Evolutionary conservation across 2,888 invertebrate species (phyloP), one percentile per base, ranked within the genome.

Genomic region (Neocrepidodera transversa): DNA sequence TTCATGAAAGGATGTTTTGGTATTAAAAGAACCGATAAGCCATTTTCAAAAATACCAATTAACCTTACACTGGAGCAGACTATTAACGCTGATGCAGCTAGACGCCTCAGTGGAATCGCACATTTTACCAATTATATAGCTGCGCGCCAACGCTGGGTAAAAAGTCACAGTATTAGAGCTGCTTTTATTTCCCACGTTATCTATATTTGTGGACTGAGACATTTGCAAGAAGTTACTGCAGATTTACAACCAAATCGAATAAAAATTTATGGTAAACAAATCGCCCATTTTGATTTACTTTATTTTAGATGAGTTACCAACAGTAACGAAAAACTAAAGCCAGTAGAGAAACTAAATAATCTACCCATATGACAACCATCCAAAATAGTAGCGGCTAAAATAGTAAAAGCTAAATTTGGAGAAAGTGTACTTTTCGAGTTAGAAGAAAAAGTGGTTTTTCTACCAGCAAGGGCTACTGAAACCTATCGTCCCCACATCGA

Each of bases 51-150:
- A 50, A 53, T 62, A n/a, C 55, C 55, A 3, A 35, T 55, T 3
- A 48, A 55, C 23, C 32, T 32, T 26, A 49, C 56, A n/a, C 10
- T 70, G 32, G 68, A 69, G 43, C 71, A 71, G 28, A 68, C 66
- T n/a, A n/a, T n/a, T n/a, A 7, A 64, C 65, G 71, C 48, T 14
- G 48, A 48, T 48, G 48, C 48, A 17, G 48, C 48, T 35, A 48
- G 16, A 8, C 7, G 18, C 13, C 32, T 48, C n/a, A 30, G 17
- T 6, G 48, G 48, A 6, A 35, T 48, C 11, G 17, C 17, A n/a
- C 48, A 48, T 18, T 32, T 35, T 16, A 48, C 48, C 2, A 48
- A 48, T 32, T 48, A 30, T n/a, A 32, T 48, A 48, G 30, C 48
- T 48, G 48, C 32, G 2, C 38, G 38, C 2, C 38, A 38, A 17